phyloP scores from a whole-genome alignment of 2,113 vertebrate species.

The Pterocles burchelli region DNA sequence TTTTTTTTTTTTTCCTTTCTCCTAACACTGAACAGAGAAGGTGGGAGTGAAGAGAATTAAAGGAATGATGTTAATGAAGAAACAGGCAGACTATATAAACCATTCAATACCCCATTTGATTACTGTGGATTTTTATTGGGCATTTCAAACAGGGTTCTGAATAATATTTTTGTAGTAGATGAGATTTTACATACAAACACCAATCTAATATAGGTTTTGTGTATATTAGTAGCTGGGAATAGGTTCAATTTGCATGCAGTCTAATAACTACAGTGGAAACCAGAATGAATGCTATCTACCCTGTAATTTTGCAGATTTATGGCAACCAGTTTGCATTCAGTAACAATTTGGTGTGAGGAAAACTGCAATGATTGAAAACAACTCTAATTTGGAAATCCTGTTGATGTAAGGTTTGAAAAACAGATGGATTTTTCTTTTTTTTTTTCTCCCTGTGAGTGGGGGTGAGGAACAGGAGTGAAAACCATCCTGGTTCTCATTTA shows the following conservation, averaged over 20 bases:
- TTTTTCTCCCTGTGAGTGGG: neutral
- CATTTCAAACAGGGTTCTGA: neutral
- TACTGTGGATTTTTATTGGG: neutral
- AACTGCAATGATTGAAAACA: neutral
- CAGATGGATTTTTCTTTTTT: too few species aligned
- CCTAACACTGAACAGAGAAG: neutral
- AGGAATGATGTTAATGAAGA: neutral
- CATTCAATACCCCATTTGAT: neutral
- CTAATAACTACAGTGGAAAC: neutral
- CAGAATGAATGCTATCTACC: neutral
- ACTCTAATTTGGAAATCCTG: neutral
- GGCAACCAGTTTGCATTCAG: neutral
- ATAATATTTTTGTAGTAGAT: neutral
- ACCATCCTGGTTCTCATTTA: rapidly evolving
- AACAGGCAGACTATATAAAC: neutral
- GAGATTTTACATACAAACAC: neutral
- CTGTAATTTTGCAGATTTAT: neutral
- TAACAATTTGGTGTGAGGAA: neutral
- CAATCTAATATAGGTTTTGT: neutral
- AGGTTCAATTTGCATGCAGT: neutral
- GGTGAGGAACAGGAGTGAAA: neutral
- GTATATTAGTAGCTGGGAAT: neutral
- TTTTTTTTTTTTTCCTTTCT: too few species aligned
- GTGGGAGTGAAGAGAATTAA: neutral
- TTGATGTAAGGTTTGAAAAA: neutral